Evolutionary conservation across 2,797 vertebrate species (phyloP), one percentile per base, ranked within the genome.

Genomic region (Sus cebifrons): DNA sequence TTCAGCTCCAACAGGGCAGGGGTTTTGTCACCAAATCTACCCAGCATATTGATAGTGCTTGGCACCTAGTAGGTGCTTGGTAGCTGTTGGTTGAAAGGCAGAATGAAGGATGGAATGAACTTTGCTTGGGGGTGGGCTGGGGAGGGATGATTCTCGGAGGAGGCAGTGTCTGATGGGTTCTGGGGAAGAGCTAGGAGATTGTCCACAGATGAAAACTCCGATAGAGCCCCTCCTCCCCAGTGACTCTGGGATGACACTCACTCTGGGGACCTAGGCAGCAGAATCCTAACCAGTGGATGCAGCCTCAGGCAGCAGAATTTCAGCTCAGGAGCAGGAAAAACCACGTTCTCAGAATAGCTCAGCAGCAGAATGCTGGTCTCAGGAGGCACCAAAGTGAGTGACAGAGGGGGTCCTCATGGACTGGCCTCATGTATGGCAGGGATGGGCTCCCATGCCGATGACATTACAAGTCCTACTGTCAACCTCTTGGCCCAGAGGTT

Each of bases 271-370:
- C 8, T 10, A 29, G 78, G 40, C 5, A 84, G n/a, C 84, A 90
- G 85, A 88, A 23, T 60, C 75, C 16, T 40, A 54, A 62, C 25
- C 32, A 56, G 70, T 2, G 1, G 12, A 73, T 14, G 11, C 78
- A 56, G 3, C 25, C 64, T 40, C 3, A 0, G 60, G 58, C 23
- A 12, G 87, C 29, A 25, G 54, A 70, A 64, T 95, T 87, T 65
- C 87, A 73, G 84, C 40, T 87, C 12, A 16, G 64, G 25, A 91
- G 52, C 70, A 85, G 21, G 62, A 86, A 81, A 79, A 82, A 44
- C 52, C 20, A 6, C 14, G 9, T n/a, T n/a, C 32, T 85, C 62
- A 83, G 77, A 81, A 40, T n/a, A 86, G 58, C 58, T 91, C 44
- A 60, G 85, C 62, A 54, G 16, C 88, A 81, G 56, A 74, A 25